A percentile compares a stretch with the other conserved stretches of the same genome.
Evolutionary conservation across 2,888 invertebrate genomes (phyloP).

Genomic region (Drosophila hamatofila): DNA sequence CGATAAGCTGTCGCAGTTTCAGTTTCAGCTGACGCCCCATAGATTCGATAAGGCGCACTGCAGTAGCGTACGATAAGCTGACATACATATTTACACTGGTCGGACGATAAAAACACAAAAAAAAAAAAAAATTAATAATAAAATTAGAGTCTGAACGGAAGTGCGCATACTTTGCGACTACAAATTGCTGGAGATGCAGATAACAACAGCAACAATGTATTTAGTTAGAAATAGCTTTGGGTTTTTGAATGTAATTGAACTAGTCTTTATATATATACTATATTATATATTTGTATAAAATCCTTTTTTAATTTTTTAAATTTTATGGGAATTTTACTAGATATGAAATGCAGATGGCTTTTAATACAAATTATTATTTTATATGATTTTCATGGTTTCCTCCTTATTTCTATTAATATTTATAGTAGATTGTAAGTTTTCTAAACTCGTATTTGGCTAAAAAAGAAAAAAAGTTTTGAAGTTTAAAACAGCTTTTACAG

Average conservation of each 20-base stretch:
- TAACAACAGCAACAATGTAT: not conserved
- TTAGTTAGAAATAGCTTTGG: not conserved
- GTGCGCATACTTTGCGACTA: not conserved
- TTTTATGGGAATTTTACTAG: no score
- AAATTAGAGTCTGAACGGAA: conserved; percentile 23
- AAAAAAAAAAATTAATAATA: not conserved
- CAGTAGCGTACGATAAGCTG: conserved; percentile 59
- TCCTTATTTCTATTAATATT: no score
- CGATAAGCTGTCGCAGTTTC: conserved; percentile 33
- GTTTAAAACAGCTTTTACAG: no score
- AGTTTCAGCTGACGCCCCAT: conserved; percentile 3
- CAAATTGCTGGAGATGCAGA: conserved; percentile 7
- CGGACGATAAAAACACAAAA: conserved; percentile 40
- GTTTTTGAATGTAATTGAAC: not conserved
- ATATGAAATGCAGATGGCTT: no score
- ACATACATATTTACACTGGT: conserved; percentile 57
- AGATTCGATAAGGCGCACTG: conserved; percentile 28
- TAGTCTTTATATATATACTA: not conserved
- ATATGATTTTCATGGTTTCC: no score
- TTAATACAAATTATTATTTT: no score
- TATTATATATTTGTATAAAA: not conserved
- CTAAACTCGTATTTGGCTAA: no score
- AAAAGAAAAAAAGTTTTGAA: no score
- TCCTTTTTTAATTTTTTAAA: no score
- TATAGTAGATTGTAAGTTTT: no score